Evolutionary conservation across 2,888 invertebrate species (phyloP).

Genomic region (Globia sparganii): DNA sequence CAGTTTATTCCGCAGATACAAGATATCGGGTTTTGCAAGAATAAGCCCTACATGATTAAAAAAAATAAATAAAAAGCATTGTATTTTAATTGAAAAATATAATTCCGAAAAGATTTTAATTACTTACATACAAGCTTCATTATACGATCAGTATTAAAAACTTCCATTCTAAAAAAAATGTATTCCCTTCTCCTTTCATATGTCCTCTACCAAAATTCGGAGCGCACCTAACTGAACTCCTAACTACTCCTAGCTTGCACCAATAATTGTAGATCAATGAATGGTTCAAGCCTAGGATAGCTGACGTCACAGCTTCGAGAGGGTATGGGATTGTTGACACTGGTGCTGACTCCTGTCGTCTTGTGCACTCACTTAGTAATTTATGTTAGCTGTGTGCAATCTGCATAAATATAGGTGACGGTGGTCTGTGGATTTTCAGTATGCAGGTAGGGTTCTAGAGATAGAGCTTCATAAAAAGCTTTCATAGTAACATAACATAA

Average conservation of each 20-base stretch:
- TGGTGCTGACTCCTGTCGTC: constrained; percentile 68
- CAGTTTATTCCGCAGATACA: neutral
- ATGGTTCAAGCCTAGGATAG: constrained; percentile 73
- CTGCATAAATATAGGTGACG: constrained; percentile 42
- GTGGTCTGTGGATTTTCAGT: constrained; percentile 8
- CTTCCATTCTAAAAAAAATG: too few relatives aligned
- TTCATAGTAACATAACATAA: neutral
- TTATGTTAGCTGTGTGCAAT: constrained; percentile 57
- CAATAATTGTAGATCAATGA: constrained; percentile 80
- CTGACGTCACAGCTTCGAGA: constrained; percentile 71
- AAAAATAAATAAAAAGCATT: neutral
- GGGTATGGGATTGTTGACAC: constrained; percentile 70
- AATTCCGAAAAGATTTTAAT: neutral
- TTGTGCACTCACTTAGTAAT: constrained; percentile 61
- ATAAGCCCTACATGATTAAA: neutral
- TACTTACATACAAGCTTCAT: neutral
- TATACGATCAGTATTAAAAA: neutral
- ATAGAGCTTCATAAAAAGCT: neutral
- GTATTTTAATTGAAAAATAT: neutral
- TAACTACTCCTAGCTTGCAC: constrained; percentile 62
- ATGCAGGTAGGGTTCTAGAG: neutral
- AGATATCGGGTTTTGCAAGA: neutral
- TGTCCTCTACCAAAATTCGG: constrained; percentile 38
- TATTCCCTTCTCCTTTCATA: neutral
- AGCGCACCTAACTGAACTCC: constrained; percentile 58